A percentile compares a stretch with the other conserved stretches of the same genome.
phyloP scores from a whole-genome alignment of 2,113 vertebrate genomes.

The Phyllopteryx taeniolatus region DNA sequence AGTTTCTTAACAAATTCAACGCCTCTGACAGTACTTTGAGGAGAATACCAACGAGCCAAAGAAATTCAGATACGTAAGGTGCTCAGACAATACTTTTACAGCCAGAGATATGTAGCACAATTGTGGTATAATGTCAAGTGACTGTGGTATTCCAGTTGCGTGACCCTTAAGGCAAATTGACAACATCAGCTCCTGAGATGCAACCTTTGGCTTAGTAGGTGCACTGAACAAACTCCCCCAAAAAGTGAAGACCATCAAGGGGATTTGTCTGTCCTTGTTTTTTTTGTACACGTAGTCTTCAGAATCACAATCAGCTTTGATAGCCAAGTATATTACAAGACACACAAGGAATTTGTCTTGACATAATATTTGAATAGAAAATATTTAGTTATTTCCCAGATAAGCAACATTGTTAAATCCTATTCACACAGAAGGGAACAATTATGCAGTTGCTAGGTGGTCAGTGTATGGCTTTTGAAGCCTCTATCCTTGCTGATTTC shows the following conservation, averaged over 20 bases:
- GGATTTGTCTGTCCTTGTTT: conserved; percentile 2
- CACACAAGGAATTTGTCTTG: neutral
- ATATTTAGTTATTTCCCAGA: neutral
- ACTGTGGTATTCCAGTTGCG: conserved; percentile 44
- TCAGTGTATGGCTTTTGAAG: neutral
- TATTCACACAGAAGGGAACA: neutral
- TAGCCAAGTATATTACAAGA: no score
- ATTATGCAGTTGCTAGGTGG: neutral
- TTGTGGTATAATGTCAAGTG: conserved; percentile 42
- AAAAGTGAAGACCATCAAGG: neutral
- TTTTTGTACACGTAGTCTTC: neutral
- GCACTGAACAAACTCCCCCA: conserved; percentile 6
- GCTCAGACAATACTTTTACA: conserved; percentile 9
- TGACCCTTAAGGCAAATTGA: conserved; percentile 31
- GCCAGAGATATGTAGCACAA: conserved; percentile 38
- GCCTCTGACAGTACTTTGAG: conserved; percentile 27
- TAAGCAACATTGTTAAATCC: neutral
- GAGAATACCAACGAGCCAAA: conserved; percentile 20
- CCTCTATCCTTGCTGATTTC: neutral
- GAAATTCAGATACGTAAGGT: neutral
- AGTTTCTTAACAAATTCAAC: conserved; percentile 53
- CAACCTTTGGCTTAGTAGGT: conserved; percentile 41
- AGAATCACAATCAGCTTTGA: no score
- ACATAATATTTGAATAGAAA: neutral
- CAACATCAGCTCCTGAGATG: conserved; percentile 7